Evolutionary conservation across 2,113 vertebrate species (phyloP), one percentile per base, ranked within the genome.

Genomic region (Leucosticte australis): DNA sequence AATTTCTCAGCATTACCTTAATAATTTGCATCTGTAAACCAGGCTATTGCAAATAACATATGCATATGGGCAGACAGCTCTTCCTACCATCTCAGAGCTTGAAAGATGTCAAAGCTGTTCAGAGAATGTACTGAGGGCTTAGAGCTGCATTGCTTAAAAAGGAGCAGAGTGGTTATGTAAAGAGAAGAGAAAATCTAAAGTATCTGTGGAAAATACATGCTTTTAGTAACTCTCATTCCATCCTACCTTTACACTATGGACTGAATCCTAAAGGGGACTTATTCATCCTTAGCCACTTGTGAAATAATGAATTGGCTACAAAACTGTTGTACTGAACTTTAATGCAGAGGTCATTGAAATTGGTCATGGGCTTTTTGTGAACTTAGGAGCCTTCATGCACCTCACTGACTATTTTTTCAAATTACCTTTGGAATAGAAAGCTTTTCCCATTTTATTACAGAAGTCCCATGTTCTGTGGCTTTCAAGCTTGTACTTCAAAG

Each of bases 1-100:
- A 86, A 92, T 96, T 88, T 95, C 63, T 94, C 73, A 70, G 76
- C 83, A 83, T 94, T 93, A 90, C 81, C 64, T 90, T 78, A 59
- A 78, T 94, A 69, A 93, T 90, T 90, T 74, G 39, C 85, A 77
- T 92, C 89, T 92, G 64, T 75, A 90, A 77, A 52, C 37, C 56
- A 67, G 56, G 20, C 67, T 77, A 30, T 83, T 92, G 75, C 50
- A 77, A 85, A 26, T 27, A 69, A 71, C 53, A 8, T 19, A 13
- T 22, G 26, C 26, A 10, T 5, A 44, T 52, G 64, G 59, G 78
- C 77, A 85, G 74, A 57, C 37, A 68, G 39, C 79, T 83, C 30
- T 70, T 90, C 13, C n/a, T 74, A 6, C 46, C 41, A 11, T 62
- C 70, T 76, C 59, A 3, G 6, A 13, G 35, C 44, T 4, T 67